Percentiles rank a stretch among this genome's conserved stretches.
phyloP scores from a whole-genome alignment of 2,797 vertebrate species.

The Gymnothorax javanicus region DNA sequence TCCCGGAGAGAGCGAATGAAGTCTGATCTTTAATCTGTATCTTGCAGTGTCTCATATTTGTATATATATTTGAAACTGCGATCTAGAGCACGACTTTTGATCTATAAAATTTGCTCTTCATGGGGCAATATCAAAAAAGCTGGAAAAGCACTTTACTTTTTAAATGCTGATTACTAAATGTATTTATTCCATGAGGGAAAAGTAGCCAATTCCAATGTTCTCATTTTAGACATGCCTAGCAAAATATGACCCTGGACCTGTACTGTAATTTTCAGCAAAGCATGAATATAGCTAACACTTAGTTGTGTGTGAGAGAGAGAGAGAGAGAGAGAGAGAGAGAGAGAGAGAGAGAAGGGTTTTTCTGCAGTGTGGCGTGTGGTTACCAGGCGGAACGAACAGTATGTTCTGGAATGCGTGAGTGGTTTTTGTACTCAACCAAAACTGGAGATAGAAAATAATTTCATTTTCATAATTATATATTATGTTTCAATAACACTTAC shows the following conservation, averaged over 20 bases:
- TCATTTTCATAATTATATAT: conserved; percentile 19
- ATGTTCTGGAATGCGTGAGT: conserved; percentile 56
- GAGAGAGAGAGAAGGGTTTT: conserved; percentile 15
- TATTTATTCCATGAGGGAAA: too few relatives aligned
- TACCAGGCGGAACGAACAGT: conserved; percentile 63
- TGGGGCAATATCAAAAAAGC: too few relatives aligned
- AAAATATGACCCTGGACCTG: neutral
- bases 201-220: too few relatives aligned
- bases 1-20: too few relatives aligned
- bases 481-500: conserved; percentile 2
- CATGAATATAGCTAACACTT: neutral
- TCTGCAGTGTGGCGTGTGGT: conserved; percentile 57
- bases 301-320: neutral
- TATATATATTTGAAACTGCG: too few relatives aligned
- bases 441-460: conserved; percentile 31
- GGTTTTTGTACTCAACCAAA: conserved; percentile 52
- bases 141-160: conserved; percentile 54
- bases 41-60: too few relatives aligned
- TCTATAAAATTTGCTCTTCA: too few relatives aligned
- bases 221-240: neutral
- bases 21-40: too few relatives aligned
- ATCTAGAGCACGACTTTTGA: too few relatives aligned
- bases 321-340: conserved; percentile 18
- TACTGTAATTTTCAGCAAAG: neutral
- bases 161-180: conserved; percentile 34